Evolutionary conservation across 2,797 vertebrate genomes (phyloP), one percentile per base, ranked within the genome.

Genomic region (Picus viridis): DNA sequence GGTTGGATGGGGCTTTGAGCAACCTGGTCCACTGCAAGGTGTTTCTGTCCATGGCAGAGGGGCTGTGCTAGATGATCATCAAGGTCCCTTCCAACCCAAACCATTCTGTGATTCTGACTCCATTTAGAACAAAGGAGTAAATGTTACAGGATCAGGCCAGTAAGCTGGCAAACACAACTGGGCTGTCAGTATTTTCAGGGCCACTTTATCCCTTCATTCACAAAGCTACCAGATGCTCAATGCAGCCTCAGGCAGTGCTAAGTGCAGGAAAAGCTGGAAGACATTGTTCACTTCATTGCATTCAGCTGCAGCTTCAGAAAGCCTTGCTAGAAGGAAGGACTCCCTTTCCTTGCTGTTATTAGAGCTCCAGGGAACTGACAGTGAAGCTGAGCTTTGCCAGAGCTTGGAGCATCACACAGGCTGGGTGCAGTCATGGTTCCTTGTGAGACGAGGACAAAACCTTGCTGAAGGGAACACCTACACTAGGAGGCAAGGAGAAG

Each of bases 361-460:
- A 24, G 34, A 73, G 23, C 56, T 72, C 16, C 75, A 58, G 73
- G 71, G 56, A 83, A 83, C 43, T 15, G 4, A 49, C 18, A 27
- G 56, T 1, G 26, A 63, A 43, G 56, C 6, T 0, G 16, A 15
- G 29, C 8, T 75, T 53, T 47, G 0, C 51, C 67, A 67, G 51
- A 62, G 74, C 83, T 4, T 1, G 7, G 51, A 75, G 83, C 12
- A 6, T 58, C 49, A n/a, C 30, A 16, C 67, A 3, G 0, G 5
- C 6, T 3, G 56, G 0, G 41, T n/a, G 3, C 0, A 3, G 32
- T 82, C 57, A 5, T 1, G 1, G 68, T 49, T 76, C 43, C 61
- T 29, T 2, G 3, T 24, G 22, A n/a, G 45, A 15, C 30, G 45
- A 73, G 70, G 65, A 17, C 49, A 58, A 5, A 56, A 16, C 5